Base-by-base conservation (phyloP, 2,113 vertebrate genomes). In the Cryptoleucopteryx plumbea region DNA sequence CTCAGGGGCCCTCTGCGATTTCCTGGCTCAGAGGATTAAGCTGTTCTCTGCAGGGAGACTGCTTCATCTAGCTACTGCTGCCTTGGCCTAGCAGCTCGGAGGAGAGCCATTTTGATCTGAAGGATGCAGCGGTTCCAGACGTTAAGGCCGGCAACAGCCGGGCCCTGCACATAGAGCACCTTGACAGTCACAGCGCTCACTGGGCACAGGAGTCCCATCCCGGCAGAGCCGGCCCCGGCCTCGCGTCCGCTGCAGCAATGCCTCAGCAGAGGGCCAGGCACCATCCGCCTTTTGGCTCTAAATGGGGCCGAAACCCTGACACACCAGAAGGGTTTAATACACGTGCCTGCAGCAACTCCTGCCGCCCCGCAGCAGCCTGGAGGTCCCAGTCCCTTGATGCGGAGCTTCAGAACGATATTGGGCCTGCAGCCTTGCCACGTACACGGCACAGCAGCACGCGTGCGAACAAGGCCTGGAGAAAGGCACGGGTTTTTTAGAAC, bases 301-400 rank as follows among this genome's bases (percentile, higher is more conserved):
- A 18, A 7, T 5, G 0, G 6, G 32, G 34, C n/a, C 4, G 2
- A 21, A 32, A 22, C 29, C 20, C 71, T 10, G 32, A 4, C 6
- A 3, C 0, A 1, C 38, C 65, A 7, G 8, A 10, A 67, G 18
- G 36, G 27, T 15, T 55, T 1, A 4, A 18, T 4, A 2, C 21
- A 1, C 4, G 9, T 29, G 53, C 26, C 66, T 48, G 63, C 47
- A 16, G 36, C 56, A 55, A 23, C 3, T 1, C 8, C 36, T 0
- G 0, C 43, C 0, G 0, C 48, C 2, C 31, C 1, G 1, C 29
- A 18, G 34, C 55, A 21, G 74, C 62, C 32, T 11, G 16, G 1
- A 1, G 1, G 17, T 43, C 55, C 55, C 7, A 2, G 21, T 10
- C 45, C 75, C 19, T 10, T 6, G 22, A 3, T 9, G 21, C 4